phyloP scores from a whole-genome alignment of 1,140 invertebrate species.

The Drosophila nasuta region DNA sequence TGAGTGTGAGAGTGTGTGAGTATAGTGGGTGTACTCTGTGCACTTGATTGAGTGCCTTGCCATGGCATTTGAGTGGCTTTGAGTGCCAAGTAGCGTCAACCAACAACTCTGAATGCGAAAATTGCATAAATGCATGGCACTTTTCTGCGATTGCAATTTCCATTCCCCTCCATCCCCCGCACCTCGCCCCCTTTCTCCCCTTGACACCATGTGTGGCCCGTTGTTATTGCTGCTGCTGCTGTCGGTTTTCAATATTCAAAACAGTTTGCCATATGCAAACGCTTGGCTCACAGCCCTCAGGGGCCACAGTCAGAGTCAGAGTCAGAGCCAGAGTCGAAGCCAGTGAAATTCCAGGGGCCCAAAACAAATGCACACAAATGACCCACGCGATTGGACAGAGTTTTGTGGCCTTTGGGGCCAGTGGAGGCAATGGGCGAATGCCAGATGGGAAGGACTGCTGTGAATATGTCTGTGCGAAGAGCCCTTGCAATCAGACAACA shows the following conservation, averaged over 20 bases:
- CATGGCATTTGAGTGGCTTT: conserved; percentile 80
- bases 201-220: conserved; percentile 34
- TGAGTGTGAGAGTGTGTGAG: conserved; percentile 4
- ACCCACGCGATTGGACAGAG: conserved; percentile 60
- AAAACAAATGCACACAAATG: conserved; percentile 82
- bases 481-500: conserved; percentile 71
- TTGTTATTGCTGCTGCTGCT: conserved; percentile 32
- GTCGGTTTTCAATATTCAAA: conserved; percentile 79
- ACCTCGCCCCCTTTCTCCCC: conserved; percentile 35
- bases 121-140: conserved; percentile 82
- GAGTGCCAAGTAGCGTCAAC: conserved; percentile 61
- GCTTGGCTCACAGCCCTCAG: conserved; percentile 59
- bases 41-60: conserved; percentile 80
- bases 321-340: neutral
- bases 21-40: conserved; percentile 40
- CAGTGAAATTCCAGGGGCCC: conserved; percentile 18
- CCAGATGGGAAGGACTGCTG: neutral
- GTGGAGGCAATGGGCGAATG: neutral
- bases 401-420: conserved; percentile 57
- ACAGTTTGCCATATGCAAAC: conserved; percentile 77
- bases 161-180: conserved; percentile 24
- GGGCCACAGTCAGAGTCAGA: conserved; percentile 17
- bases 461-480: conserved; percentile 7
- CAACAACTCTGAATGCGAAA: conserved; percentile 66
- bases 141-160: conserved; percentile 74